A percentile compares a stretch with the other conserved stretches of the same genome.
These are phyloP conservation scores for Chrysopilus asiliformis DNA, from an alignment of 2,888 invertebrate species.

Conservation along the genomic window DNA sequence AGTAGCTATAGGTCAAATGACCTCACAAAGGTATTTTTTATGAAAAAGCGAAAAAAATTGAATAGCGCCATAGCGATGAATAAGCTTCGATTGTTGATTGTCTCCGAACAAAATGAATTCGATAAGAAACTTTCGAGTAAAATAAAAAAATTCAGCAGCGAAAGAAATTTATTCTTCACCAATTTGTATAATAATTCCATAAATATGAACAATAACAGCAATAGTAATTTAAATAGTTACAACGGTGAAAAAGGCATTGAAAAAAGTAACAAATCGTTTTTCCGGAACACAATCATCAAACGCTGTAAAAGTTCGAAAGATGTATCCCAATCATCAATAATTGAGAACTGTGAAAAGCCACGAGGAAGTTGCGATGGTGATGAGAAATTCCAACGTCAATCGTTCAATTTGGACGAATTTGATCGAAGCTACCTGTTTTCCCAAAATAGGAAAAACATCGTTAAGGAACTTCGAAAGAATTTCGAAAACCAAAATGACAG, in stretches of 20 bases:
- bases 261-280: slow-evolving; percentile 12
- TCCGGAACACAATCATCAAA: slow-evolving; percentile 14
- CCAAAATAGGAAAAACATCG: slow-evolving; percentile 13
- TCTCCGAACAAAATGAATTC: slow-evolving; percentile 15
- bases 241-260: slow-evolving; percentile 5
- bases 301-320: slow-evolving; percentile 16
- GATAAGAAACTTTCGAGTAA: slow-evolving; percentile 14
- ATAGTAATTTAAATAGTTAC: slow-evolving; percentile 9
- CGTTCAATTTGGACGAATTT: slow-evolving; percentile 15
- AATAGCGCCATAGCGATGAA: too few relatives aligned
- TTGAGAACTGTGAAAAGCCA: slow-evolving; percentile 1
- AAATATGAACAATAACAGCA: slow-evolving; percentile 14
- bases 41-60: too few relatives aligned
- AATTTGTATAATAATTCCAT: slow-evolving; percentile 14
- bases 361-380: background rate
- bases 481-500: slow-evolving; percentile 11
- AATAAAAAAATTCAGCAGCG: slow-evolving; percentile 15
- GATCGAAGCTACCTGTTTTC: slow-evolving; percentile 14
- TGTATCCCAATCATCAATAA: slow-evolving; percentile 2
- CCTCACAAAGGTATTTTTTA: too few relatives aligned
- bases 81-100: slow-evolving; percentile 13
- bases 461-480: slow-evolving; percentile 16
- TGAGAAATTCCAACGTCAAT: slow-evolving; percentile 8
- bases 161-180: slow-evolving; percentile 14
- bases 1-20: too few relatives aligned